These are phyloP conservation scores for Podocnemis expansa DNA, from an alignment of 2,113 vertebrate species.

Conservation along the genomic window DNA sequence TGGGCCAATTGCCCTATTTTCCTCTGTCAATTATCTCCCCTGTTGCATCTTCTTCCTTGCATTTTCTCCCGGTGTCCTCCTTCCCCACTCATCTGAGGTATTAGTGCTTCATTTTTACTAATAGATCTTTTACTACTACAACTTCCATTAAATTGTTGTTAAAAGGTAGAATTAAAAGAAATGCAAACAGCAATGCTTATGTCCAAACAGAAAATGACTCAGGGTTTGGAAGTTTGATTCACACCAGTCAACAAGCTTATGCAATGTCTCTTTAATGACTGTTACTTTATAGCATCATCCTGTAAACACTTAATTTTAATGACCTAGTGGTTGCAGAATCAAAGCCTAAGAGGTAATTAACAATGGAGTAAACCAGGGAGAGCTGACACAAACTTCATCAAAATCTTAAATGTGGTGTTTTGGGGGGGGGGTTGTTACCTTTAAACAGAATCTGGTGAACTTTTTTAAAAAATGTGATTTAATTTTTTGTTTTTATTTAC, in stretches of 20 bases:
- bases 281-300: not conserved
- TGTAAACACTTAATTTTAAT: not conserved
- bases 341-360: not conserved
- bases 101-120: too few relatives aligned
- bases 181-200: fast-evolving
- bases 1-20: too few relatives aligned
- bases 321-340: not conserved
- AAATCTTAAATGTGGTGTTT: not conserved
- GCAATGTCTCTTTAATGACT: not conserved
- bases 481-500: not conserved
- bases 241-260: not conserved
- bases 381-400: not conserved
- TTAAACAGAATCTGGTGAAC: not conserved
- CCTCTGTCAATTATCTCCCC: too few relatives aligned
- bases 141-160: not conserved
- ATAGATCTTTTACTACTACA: not conserved
- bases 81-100: too few relatives aligned
- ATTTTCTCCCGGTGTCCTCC: too few relatives aligned
- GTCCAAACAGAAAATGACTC: not conserved
- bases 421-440: not conserved
- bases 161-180: not conserved
- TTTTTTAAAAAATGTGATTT: not conserved
- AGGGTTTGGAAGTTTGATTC: not conserved
- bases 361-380: not conserved
- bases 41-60: too few relatives aligned